Evolutionary conservation across 2,113 vertebrate genomes (phyloP).

Genomic region (Halichoerus grypus): DNA sequence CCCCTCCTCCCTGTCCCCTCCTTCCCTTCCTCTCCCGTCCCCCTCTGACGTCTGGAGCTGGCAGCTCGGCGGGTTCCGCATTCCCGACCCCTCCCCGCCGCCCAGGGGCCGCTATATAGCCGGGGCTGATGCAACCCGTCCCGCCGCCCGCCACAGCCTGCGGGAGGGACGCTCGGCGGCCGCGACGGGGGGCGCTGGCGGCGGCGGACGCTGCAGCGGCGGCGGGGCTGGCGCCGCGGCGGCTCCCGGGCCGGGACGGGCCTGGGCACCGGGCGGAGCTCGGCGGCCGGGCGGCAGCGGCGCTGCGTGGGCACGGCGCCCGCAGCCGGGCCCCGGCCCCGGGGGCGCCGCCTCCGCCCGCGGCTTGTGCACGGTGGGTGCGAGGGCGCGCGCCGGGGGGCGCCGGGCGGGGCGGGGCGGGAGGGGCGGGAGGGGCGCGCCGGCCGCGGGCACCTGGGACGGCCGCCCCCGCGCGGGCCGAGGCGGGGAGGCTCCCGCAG

Average conservation of each 20-base stretch:
- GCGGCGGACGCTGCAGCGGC: slow-evolving; percentile 73
- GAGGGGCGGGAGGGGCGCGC: neutral
- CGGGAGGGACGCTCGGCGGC: slow-evolving; percentile 84
- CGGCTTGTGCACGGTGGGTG: slow-evolving; percentile 85
- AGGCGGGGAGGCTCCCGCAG: slow-evolving; percentile 1
- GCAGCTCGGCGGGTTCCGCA: slow-evolving; percentile 94
- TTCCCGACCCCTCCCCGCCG: slow-evolving; percentile 97
- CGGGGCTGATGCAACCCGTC: slow-evolving; percentile 93
- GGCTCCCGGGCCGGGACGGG: slow-evolving; percentile 80
- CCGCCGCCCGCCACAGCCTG: slow-evolving; percentile 86
- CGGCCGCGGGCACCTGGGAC: neutral
- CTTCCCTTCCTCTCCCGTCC: slow-evolving; percentile 82
- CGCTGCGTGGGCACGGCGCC: slow-evolving; percentile 77
- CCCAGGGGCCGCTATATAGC: slow-evolving; percentile 94
- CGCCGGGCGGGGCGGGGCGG: slow-evolving; percentile 45
- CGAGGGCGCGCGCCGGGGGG: neutral
- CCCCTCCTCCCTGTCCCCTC: slow-evolving; percentile 84
- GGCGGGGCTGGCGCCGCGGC: slow-evolving; percentile 80
- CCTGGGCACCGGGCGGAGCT: slow-evolving; percentile 79
- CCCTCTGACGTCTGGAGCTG: slow-evolving; percentile 93
- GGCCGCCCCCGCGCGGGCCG: neutral
- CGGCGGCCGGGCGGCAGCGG: slow-evolving; percentile 76
- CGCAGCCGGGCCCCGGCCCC: slow-evolving; percentile 75
- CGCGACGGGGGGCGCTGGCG: slow-evolving; percentile 78
- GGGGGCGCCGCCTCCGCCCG: slow-evolving; percentile 77